These are phyloP conservation scores for Drosophila willistoni DNA, from an alignment of 1,140 invertebrate genomes.

Conservation along the genomic window DNA sequence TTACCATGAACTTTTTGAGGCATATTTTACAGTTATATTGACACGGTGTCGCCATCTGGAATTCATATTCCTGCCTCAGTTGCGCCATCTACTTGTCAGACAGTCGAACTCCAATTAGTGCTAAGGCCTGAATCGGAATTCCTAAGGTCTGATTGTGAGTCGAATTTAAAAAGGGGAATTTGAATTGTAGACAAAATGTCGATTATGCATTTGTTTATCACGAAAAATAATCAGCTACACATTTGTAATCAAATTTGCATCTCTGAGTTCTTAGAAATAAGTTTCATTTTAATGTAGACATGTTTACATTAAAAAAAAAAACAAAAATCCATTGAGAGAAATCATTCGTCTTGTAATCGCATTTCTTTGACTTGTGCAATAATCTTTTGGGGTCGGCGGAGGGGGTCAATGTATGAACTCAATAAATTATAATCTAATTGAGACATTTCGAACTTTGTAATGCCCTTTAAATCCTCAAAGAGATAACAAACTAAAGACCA, in stretches of 20 bases:
- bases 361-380: constrained; percentile 15
- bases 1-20: too few relatives aligned
- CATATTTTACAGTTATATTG: background rate
- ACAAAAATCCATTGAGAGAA: background rate
- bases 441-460: too few relatives aligned
- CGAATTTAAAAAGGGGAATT: background rate
- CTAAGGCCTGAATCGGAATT: too few relatives aligned
- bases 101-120: too few relatives aligned
- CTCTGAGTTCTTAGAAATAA: background rate
- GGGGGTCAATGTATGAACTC: background rate
- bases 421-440: too few relatives aligned
- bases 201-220: background rate
- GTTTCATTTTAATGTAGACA: background rate
- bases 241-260: background rate
- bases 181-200: background rate
- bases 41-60: background rate
- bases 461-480: too few relatives aligned
- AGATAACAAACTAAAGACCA: too few relatives aligned
- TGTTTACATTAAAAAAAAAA: background rate
- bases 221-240: background rate
- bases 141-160: too few relatives aligned
- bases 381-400: background rate
- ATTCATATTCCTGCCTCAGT: background rate
- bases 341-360: background rate
- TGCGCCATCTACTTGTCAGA: background rate